These are phyloP conservation scores for Drosophila affinis DNA, from an alignment of 2,888 invertebrate genomes.

Conservation along the genomic window DNA sequence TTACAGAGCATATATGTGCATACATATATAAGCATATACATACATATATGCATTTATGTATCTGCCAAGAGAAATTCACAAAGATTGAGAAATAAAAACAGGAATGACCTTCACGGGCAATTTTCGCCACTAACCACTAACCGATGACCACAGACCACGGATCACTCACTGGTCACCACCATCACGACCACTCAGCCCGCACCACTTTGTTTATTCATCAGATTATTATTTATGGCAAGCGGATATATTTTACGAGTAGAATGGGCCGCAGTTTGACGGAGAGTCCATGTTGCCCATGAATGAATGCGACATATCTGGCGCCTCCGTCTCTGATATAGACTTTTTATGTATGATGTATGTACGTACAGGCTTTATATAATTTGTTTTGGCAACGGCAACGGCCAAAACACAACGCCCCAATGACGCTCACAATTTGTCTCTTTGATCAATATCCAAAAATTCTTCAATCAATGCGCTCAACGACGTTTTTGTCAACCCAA, in stretches of 20 bases:
- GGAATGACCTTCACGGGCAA: slow-evolving; percentile 61
- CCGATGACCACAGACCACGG: not conserved
- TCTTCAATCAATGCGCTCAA: slow-evolving; percentile 63
- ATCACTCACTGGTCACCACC: not conserved
- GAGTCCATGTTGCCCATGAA: slow-evolving; percentile 31
- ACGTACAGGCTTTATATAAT: slow-evolving; percentile 33
- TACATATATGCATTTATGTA: not conserved
- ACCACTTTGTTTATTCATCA: slow-evolving; percentile 20
- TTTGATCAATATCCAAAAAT: slow-evolving; percentile 70
- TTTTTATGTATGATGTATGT: not conserved
- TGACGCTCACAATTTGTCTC: slow-evolving; percentile 40
- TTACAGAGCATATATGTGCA: not conserved
- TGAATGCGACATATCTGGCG: slow-evolving; percentile 18
- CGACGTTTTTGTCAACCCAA: slow-evolving; percentile 4
- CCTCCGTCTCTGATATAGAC: slow-evolving; percentile 1
- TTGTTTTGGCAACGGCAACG: slow-evolving; percentile 26
- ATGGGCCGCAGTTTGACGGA: not conserved
- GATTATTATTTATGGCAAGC: slow-evolving; percentile 30
- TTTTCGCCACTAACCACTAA: slow-evolving; percentile 48
- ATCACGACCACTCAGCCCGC: not conserved
- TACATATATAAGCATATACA: slow-evolving; percentile 33
- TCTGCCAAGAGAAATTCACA: slow-evolving; percentile 4
- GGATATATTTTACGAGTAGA: slow-evolving; percentile 1
- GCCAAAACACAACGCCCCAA: slow-evolving; percentile 13
- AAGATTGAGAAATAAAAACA: slow-evolving; percentile 29